Conservation (phyloP, 2,113 vertebrate genomes). For the Astur gentilis region DNA sequence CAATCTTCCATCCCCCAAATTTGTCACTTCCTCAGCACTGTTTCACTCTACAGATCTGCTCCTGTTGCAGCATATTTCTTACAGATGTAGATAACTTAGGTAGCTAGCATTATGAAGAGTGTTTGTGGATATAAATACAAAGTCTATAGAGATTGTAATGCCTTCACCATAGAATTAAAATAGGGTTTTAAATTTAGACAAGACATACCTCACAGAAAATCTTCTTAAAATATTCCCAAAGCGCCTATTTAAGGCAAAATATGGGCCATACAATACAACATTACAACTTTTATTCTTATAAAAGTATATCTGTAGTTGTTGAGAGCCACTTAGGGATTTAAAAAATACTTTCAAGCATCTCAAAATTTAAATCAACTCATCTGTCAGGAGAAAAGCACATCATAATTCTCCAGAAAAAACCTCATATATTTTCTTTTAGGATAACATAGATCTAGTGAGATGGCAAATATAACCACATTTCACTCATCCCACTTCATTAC, state of each 20-base stretch:
- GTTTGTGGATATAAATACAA: background rate
- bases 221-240: background rate
- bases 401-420: background rate
- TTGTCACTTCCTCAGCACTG: background rate
- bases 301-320: background rate
- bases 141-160: background rate
- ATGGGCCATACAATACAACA: background rate
- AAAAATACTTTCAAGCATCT: background rate
- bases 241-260: background rate
- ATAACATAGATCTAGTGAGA: background rate
- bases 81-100: background rate
- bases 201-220: background rate
- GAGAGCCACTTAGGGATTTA: background rate
- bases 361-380: conserved; percentile 3
- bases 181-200: background rate
- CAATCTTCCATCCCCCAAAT: background rate
- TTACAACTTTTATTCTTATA: background rate
- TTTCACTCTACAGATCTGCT: background rate
- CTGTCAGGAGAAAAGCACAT: background rate
- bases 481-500: background rate
- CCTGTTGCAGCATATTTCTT: background rate
- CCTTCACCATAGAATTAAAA: background rate
- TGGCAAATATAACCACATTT: conserved; percentile 9
- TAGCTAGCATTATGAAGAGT: background rate
- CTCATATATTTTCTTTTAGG: background rate